phyloP scores from a whole-genome alignment of 2,113 vertebrate genomes.

The Fukomys damarensis region DNA sequence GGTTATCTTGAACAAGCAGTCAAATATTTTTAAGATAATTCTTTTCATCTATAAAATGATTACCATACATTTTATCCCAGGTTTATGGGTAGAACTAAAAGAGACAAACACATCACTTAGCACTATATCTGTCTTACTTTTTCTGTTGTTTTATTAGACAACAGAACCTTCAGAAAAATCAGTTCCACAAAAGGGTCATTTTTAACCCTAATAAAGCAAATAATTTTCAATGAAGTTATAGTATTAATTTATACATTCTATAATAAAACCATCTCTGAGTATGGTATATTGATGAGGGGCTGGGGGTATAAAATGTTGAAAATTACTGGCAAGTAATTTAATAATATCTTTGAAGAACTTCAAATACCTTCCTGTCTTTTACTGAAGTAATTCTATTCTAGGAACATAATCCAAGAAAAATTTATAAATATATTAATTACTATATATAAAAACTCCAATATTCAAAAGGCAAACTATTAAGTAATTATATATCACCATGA shows the following conservation, averaged over 20 bases:
- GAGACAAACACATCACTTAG: neutral
- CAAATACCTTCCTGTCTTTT: neutral
- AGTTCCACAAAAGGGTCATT: neutral
- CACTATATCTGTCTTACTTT: neutral
- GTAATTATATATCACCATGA: neutral
- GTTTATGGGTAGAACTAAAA: neutral
- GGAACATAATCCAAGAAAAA: neutral
- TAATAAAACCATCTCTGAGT: neutral
- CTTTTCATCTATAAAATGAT: conserved; percentile 9
- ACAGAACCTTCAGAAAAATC: neutral
- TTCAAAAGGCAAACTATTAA: neutral
- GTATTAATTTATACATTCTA: neutral
- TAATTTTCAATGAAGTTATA: neutral
- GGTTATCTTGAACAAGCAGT: neutral
- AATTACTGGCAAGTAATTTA: neutral
- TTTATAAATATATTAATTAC: neutral
- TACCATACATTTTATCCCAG: neutral
- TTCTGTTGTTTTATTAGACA: neutral
- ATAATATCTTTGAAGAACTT: neutral
- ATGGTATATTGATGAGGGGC: neutral
- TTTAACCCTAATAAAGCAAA: conserved; percentile 24
- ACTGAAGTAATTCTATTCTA: neutral
- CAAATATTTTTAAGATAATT: neutral
- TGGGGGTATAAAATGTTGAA: neutral
- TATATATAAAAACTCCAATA: neutral